These are phyloP conservation scores for Colistium nudipinnis DNA, from an alignment of 2,113 vertebrate species.

Conservation along the genomic window DNA sequence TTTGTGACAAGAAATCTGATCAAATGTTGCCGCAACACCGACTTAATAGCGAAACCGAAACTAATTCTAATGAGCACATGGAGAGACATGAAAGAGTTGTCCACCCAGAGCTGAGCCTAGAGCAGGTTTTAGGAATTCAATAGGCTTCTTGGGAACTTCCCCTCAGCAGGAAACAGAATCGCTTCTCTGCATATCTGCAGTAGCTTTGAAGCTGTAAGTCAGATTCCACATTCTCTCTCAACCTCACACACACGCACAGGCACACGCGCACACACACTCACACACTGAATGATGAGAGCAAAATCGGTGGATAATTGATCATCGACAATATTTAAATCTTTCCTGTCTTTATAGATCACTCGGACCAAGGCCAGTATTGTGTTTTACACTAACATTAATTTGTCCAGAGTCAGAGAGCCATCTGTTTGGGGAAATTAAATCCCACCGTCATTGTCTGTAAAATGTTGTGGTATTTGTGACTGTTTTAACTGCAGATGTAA, in stretches of 20 bases:
- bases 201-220: constrained; percentile 30
- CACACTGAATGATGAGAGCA: neutral
- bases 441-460: neutral
- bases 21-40: constrained; percentile 5
- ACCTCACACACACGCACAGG: neutral
- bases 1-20: constrained; percentile 3
- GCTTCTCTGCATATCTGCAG: constrained; percentile 9
- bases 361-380: neutral
- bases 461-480: neutral
- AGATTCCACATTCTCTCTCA: constrained; percentile 22
- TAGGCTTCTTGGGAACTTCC: neutral
- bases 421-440: constrained; percentile 1
- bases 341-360: constrained; percentile 2
- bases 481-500: neutral
- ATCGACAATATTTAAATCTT: neutral
- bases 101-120: constrained; percentile 1
- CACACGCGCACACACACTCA: neutral
- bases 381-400: constrained; percentile 15
- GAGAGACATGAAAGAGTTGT: constrained; percentile 7
- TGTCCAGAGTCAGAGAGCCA: constrained; percentile 1
- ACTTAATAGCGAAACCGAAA: neutral
- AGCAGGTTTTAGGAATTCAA: constrained; percentile 8
- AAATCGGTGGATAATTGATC: constrained; percentile 9
- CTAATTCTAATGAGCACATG: constrained; percentile 14
- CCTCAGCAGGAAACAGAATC: constrained; percentile 13